Evolutionary conservation across 2,888 invertebrate genomes (phyloP).

Genomic region (Machimus atricapillus): DNA sequence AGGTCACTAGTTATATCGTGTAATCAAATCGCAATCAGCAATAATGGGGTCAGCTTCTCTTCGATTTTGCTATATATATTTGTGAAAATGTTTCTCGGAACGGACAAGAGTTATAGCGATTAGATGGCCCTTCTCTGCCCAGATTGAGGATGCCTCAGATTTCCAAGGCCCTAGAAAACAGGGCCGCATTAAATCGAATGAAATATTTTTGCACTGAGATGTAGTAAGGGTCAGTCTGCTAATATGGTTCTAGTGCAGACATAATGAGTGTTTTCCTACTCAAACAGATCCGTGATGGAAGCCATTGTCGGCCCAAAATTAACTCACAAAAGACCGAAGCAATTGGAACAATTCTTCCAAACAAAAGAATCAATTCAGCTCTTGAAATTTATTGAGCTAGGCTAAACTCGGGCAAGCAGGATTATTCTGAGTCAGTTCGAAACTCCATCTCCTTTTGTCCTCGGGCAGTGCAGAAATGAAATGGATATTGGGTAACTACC

Average conservation of each 20-base stretch:
- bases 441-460: background rate
- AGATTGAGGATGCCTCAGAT: constrained; percentile 3
- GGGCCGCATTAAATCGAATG: constrained; percentile 1
- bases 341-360: background rate
- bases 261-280: constrained; percentile 1
- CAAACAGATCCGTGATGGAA: background rate
- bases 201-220: background rate
- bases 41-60: constrained; percentile 41
- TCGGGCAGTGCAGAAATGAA: background rate
- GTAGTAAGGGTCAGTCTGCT: background rate
- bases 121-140: constrained; percentile 13
- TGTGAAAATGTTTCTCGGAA: constrained; percentile 44
- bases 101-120: constrained; percentile 39
- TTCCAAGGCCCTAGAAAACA: constrained; percentile 6
- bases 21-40: constrained; percentile 46
- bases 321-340: background rate
- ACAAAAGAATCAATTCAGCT: background rate
- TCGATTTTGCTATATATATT: constrained; percentile 43
- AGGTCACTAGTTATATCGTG: constrained; percentile 44
- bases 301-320: background rate
- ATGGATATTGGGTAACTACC: background rate
- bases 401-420: background rate
- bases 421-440: background rate
- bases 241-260: constrained; percentile 1
- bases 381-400: background rate